Conservation (phyloP, 2,888 invertebrate species). For the Drosophila borealis region DNA sequence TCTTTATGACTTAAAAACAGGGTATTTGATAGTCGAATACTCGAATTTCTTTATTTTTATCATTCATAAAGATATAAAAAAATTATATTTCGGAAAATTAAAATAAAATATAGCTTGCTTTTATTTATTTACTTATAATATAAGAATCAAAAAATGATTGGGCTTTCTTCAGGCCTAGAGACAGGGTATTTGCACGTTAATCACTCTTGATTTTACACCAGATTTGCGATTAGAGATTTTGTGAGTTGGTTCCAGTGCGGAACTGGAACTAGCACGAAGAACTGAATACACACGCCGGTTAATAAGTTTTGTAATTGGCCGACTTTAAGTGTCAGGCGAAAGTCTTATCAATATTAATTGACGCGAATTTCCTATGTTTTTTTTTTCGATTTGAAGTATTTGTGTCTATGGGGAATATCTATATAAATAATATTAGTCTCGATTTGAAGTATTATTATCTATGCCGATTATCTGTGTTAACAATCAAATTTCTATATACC, state of each 20-base stretch:
- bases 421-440: constrained; percentile 16
- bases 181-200: neutral
- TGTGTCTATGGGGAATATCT: constrained; percentile 47
- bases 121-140: no score
- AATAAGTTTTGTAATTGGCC: constrained; percentile 18
- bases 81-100: no score
- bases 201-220: neutral
- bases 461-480: constrained; percentile 40
- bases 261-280: neutral
- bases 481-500: constrained; percentile 19
- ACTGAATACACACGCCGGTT: neutral
- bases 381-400: constrained; percentile 13
- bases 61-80: no score
- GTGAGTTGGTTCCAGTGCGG: neutral
- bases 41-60: no score
- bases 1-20: no score
- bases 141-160: no score
- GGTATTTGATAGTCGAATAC: no score
- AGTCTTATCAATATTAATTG: constrained; percentile 36
- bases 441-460: constrained; percentile 55
- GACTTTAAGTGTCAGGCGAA: constrained; percentile 30
- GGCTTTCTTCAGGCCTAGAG: neutral
- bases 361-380: constrained; percentile 31
- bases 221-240: neutral
- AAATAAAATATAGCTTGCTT: no score